A percentile compares a stretch with the other conserved stretches of the same genome.
Conservation (phyloP, 1,140 invertebrate genomes). For the Apis florea region DNA sequence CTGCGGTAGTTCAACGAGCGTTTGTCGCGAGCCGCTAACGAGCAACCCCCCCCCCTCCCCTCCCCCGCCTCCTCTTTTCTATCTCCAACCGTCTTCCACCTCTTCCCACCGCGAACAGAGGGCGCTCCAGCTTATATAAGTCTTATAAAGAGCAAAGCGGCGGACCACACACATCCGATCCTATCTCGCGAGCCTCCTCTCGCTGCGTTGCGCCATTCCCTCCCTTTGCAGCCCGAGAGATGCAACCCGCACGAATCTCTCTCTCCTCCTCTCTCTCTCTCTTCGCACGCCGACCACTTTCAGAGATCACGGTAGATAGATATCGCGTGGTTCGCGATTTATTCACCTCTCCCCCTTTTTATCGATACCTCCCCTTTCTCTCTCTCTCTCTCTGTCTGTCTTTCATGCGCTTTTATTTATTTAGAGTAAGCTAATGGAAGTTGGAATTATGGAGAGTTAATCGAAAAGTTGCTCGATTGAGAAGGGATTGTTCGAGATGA, state of each 20-base stretch:
- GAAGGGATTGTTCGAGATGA: too few relatives aligned
- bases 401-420: too few relatives aligned
- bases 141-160: slow-evolving; percentile 79
- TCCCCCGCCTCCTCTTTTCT: slow-evolving; percentile 25
- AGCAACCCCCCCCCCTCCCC: slow-evolving; percentile 67
- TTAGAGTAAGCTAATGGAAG: too few relatives aligned
- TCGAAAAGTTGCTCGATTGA: too few relatives aligned
- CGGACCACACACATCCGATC: slow-evolving; percentile 80
- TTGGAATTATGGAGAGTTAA: too few relatives aligned
- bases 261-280: slow-evolving; percentile 40
- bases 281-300: slow-evolving; percentile 51
- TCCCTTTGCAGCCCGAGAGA: slow-evolving; percentile 34
- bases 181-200: slow-evolving; percentile 74
- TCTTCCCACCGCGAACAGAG: slow-evolving; percentile 44
- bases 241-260: not conserved
- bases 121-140: slow-evolving; percentile 78
- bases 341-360: slow-evolving; percentile 14
- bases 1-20: slow-evolving; percentile 65
- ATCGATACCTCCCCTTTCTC: not conserved
- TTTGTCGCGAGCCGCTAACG: slow-evolving; percentile 80
- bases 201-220: slow-evolving; percentile 55
- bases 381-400: too few relatives aligned
- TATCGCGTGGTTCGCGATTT: slow-evolving; percentile 34
- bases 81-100: slow-evolving; percentile 31
- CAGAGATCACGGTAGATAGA: slow-evolving; percentile 54